These are phyloP conservation scores for Steromphala cineraria DNA, from an alignment of 2,888 invertebrate species.

Conservation along the genomic window DNA sequence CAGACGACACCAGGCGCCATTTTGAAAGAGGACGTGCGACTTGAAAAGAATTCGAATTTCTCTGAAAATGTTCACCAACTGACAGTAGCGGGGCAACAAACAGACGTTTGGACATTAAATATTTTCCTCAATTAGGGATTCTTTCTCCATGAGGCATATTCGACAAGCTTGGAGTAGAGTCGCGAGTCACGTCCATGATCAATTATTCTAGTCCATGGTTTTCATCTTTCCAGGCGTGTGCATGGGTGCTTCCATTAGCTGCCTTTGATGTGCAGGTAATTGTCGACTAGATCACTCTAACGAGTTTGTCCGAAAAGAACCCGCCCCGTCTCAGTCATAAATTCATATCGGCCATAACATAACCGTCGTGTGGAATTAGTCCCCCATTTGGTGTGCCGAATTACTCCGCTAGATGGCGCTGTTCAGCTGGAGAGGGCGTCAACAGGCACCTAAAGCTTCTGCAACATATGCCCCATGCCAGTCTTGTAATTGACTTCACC, in stretches of 20 bases:
- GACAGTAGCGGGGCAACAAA: background rate
- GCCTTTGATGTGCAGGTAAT: conserved; percentile 2
- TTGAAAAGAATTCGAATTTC: background rate
- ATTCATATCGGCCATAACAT: background rate
- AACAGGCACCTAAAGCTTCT: background rate
- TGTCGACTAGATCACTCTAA: background rate
- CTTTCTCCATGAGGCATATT: background rate
- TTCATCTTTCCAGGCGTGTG: background rate
- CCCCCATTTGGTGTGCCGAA: background rate
- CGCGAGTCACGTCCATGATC: background rate
- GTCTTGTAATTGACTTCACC: background rate
- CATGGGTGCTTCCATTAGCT: background rate
- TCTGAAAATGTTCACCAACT: background rate
- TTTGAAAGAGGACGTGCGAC: background rate
- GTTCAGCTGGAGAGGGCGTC: background rate
- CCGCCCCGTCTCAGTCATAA: background rate
- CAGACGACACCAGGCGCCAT: conserved; percentile 2
- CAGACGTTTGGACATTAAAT: background rate
- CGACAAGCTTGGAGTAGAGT: background rate
- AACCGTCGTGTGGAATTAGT: background rate
- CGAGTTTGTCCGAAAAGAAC: background rate
- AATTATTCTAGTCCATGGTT: conserved; percentile 2
- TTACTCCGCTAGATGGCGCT: background rate
- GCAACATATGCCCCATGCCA: background rate
- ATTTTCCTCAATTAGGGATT: conserved; percentile 19